Conservation (phyloP, 2,113 vertebrate species). For the Pongo abelii region DNA sequence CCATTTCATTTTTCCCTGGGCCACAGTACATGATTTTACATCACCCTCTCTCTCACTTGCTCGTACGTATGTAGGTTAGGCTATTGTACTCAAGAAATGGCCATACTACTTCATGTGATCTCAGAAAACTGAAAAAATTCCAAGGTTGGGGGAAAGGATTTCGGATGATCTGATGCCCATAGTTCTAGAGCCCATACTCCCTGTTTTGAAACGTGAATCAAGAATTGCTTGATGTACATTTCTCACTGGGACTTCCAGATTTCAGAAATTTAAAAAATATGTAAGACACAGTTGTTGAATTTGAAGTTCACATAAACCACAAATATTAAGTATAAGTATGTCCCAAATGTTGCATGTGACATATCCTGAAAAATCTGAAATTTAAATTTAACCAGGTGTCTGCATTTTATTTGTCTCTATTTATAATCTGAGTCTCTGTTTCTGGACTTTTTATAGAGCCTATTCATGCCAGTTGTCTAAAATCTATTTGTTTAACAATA, state of each 20-base stretch:
- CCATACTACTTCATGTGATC: background rate
- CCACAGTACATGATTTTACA: rapidly evolving
- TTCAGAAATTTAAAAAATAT: background rate
- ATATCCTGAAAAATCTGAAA: background rate
- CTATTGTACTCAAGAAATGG: background rate
- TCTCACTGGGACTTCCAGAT: background rate
- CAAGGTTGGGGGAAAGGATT: background rate
- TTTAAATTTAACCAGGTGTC: background rate
- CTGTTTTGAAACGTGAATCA: background rate
- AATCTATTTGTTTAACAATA: background rate
- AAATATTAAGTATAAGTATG: background rate
- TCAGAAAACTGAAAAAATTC: background rate
- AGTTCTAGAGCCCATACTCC: background rate
- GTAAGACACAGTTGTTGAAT: background rate
- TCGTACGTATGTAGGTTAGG: rapidly evolving
- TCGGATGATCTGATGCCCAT: background rate
- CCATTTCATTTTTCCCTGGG: background rate
- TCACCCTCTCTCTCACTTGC: too few species aligned
- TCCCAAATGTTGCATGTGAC: background rate
- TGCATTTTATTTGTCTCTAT: background rate
- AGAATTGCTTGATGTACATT: background rate
- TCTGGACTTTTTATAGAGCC: background rate
- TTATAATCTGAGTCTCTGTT: background rate
- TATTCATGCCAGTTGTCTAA: background rate
- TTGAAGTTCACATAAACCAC: background rate